Conservation (phyloP, 2,888 invertebrate species). For the Agrilus cyanescens region DNA sequence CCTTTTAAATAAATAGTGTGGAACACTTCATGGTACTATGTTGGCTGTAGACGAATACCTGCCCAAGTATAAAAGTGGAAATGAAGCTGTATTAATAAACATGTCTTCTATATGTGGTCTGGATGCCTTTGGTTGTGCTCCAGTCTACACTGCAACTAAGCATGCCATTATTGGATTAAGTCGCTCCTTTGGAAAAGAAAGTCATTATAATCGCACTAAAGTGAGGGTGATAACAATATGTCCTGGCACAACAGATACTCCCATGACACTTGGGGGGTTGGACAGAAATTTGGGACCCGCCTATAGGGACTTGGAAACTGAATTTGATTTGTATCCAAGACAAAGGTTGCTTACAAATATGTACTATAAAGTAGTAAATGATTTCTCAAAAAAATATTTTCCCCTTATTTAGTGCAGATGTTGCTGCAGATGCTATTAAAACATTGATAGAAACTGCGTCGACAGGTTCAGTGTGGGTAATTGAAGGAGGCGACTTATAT, state of each 20-base stretch:
- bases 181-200: constrained; percentile 22
- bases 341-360: no score
- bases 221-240: constrained; percentile 32
- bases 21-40: constrained; percentile 32
- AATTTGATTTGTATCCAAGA: no score
- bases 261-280: constrained; percentile 18
- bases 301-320: constrained; percentile 5
- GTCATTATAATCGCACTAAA: constrained; percentile 28
- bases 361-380: no score
- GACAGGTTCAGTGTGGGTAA: constrained; percentile 37
- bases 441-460: constrained; percentile 26
- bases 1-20: constrained; percentile 24
- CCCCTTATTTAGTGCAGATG: constrained; percentile 12
- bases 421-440: constrained; percentile 21
- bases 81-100: constrained; percentile 37
- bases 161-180: constrained; percentile 29
- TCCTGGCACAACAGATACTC: constrained; percentile 33
- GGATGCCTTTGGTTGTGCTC: constrained; percentile 23
- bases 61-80: constrained; percentile 35
- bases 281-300: constrained; percentile 5
- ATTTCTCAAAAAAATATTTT: no score
- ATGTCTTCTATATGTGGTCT: constrained; percentile 37
- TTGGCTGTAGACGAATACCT: constrained; percentile 36
- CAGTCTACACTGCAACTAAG: constrained; percentile 32
- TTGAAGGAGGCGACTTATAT: constrained; percentile 31